These are phyloP conservation scores for Umimayanthus kanabou DNA, from an alignment of 92 coral and sea anemone genomes.

Conservation along the genomic window DNA sequence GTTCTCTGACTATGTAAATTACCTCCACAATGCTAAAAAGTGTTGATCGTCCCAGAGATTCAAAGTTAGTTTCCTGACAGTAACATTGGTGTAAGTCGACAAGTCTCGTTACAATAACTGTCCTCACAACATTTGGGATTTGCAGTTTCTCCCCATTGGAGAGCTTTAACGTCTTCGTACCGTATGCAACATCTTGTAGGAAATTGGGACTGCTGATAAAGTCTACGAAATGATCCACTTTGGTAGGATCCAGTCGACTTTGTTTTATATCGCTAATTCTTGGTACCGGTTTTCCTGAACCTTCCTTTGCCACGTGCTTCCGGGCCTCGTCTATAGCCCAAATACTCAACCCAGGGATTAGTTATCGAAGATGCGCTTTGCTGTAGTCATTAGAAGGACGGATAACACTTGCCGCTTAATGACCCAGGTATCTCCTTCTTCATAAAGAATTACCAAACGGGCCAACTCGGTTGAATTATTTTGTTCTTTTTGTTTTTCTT, in stretches of 20 bases:
- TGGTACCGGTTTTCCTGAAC: conserved; percentile 46
- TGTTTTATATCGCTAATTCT: background rate
- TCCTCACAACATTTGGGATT: conserved; percentile 67
- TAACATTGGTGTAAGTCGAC: conserved; percentile 52
- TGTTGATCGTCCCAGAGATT: conserved; percentile 57
- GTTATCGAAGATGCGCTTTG: too few relatives aligned
- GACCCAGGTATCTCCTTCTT: too few relatives aligned
- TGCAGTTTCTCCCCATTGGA: conserved; percentile 57
- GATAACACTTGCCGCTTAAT: too few relatives aligned
- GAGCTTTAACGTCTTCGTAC: conserved; percentile 60
- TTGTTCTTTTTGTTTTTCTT: too few relatives aligned
- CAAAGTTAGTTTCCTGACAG: conserved; percentile 55
- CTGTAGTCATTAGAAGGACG: too few relatives aligned
- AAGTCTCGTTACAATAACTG: conserved; percentile 61
- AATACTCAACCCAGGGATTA: conserved; percentile 49
- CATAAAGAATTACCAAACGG: too few relatives aligned
- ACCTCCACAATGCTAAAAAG: conserved; percentile 62
- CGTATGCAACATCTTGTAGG: conserved; percentile 69
- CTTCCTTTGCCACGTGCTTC: conserved; percentile 40
- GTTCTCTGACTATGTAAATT: background rate
- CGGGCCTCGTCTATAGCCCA: conserved; percentile 57
- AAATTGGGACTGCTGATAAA: conserved; percentile 49
- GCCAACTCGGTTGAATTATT: too few relatives aligned
- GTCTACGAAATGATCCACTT: conserved; percentile 43
- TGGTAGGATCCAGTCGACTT: conserved; percentile 18